These are phyloP conservation scores for Palythoa grandis DNA, from an alignment of 92 coral and sea anemone genomes.

Conservation along the genomic window DNA sequence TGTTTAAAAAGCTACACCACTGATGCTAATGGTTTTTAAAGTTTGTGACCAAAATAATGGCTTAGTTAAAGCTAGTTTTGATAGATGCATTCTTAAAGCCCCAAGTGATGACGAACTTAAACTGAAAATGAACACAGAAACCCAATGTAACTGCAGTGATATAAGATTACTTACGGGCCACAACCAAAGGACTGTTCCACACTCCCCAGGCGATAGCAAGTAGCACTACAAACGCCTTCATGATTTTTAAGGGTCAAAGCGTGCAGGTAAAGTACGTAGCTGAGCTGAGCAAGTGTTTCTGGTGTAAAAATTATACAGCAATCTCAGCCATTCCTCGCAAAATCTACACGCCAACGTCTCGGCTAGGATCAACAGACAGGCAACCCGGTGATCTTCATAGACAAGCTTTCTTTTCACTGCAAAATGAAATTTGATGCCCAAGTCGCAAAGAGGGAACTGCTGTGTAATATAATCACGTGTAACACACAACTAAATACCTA, in stretches of 20 bases:
- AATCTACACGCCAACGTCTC: conserved; percentile 39
- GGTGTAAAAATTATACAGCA: conserved; percentile 1
- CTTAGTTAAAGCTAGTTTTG: not conserved
- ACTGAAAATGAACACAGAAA: not conserved
- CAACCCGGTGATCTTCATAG: conserved; percentile 16
- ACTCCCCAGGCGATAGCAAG: conserved; percentile 4
- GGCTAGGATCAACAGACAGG: conserved; percentile 22
- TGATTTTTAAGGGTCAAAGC: not conserved
- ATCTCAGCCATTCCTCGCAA: conserved; percentile 46
- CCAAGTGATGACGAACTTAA: not conserved
- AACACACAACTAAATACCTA: conserved; percentile 41
- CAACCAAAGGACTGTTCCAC: conserved; percentile 23
- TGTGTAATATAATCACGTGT: conserved; percentile 49
- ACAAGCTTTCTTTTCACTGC: conserved; percentile 44
- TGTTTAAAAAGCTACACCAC: not conserved
- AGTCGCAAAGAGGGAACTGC: conserved; percentile 24
- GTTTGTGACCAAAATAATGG: not conserved
- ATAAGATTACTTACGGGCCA: conserved; percentile 36
- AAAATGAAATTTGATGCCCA: conserved; percentile 27
- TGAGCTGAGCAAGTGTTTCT: conserved; percentile 27
- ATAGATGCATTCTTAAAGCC: not conserved
- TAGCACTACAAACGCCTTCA: conserved; percentile 8
- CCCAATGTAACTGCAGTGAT: not conserved
- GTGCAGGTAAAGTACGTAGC: not conserved
- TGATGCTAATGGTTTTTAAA: not conserved